These are phyloP conservation scores for Psophia crepitans DNA, from an alignment of 2,113 vertebrate species.

Conservation along the genomic window DNA sequence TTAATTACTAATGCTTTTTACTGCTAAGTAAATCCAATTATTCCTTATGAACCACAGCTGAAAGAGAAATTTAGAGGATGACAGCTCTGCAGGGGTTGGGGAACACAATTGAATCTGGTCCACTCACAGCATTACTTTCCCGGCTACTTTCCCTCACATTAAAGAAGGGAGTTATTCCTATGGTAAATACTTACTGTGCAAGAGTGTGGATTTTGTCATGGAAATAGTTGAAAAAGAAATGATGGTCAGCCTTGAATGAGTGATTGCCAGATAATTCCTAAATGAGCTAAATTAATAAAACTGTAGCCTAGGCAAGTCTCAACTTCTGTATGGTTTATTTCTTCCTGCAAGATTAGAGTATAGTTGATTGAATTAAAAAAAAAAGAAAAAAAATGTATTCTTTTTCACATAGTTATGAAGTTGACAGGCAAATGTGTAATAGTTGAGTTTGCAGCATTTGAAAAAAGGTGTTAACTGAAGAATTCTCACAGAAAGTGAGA, in stretches of 20 bases:
- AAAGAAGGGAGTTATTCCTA: background rate
- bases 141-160: background rate
- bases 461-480: constrained; percentile 18
- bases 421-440: background rate
- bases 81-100: background rate
- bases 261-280: background rate
- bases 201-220: background rate
- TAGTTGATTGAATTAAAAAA: background rate
- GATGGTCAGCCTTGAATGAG: background rate
- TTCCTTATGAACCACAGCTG: background rate
- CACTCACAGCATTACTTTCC: background rate
- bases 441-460: background rate
- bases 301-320: background rate
- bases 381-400: background rate
- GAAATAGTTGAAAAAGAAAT: background rate
- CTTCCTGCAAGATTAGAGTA: background rate
- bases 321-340: background rate
- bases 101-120: background rate
- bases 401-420: background rate
- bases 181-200: background rate
- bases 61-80: background rate
- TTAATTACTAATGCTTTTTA: background rate
- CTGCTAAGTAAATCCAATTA: background rate
- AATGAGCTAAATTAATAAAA: background rate
- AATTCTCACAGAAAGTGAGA: background rate